Conservation (phyloP, 1,140 invertebrate genomes). For the Zaprionus gabonicus region DNA sequence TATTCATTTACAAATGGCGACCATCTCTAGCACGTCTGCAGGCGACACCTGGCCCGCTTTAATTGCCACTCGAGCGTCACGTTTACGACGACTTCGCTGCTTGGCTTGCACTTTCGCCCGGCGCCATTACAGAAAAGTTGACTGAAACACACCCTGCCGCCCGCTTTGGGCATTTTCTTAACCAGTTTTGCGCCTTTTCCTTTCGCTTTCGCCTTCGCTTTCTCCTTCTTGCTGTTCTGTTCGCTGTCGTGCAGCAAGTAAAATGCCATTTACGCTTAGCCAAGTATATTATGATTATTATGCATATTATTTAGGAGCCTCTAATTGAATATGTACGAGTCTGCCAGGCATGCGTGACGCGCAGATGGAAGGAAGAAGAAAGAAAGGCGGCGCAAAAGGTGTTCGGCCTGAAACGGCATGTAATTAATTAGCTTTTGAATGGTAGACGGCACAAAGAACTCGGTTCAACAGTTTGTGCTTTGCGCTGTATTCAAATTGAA, state of each 20-base stretch:
- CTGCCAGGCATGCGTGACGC: constrained; percentile 22
- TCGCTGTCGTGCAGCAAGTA: constrained; percentile 27
- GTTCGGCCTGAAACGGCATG: constrained; percentile 51
- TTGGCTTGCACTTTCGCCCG: constrained; percentile 70
- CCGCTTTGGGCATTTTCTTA: constrained; percentile 3
- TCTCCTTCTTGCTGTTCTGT: constrained; percentile 15
- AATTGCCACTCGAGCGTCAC: constrained; percentile 75
- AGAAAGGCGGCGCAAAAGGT: background rate
- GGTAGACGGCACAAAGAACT: background rate
- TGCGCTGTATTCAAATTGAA: background rate
- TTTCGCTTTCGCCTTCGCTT: background rate
- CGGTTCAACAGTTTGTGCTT: background rate
- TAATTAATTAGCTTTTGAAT: constrained; percentile 65
- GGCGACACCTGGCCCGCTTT: constrained; percentile 46
- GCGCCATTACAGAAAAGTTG: constrained; percentile 65
- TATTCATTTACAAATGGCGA: constrained; percentile 6
- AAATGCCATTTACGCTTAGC: constrained; percentile 67
- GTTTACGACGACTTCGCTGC: constrained; percentile 58
- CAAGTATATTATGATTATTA: constrained; percentile 59
- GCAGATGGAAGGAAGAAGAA: background rate
- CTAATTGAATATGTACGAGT: constrained; percentile 71
- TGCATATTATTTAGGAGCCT: constrained; percentile 73
- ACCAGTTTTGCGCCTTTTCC: constrained; percentile 9
- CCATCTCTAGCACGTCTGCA: constrained; percentile 46
- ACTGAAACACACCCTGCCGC: constrained; percentile 34